Conservation (phyloP, 2,888 invertebrate genomes). For the Drosophila mimica region DNA sequence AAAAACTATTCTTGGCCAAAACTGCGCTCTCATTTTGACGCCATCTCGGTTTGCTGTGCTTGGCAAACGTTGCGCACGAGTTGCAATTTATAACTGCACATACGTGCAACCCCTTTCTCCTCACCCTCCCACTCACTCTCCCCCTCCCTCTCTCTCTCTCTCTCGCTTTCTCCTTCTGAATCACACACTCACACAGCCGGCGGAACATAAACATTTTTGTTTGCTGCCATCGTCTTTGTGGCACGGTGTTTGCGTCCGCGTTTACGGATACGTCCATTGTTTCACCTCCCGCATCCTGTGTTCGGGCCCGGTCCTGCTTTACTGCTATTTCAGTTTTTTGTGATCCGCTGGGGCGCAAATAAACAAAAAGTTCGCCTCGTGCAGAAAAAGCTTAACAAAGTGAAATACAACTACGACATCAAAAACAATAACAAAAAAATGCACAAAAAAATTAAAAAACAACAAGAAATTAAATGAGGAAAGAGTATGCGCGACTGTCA, state of each 20-base stretch:
- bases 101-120: conserved; percentile 47
- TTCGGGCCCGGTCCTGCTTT: conserved; percentile 13
- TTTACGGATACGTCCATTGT: conserved; percentile 24
- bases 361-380: conserved; percentile 70
- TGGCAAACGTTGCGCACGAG: conserved; percentile 65
- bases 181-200: conserved; percentile 21
- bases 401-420: conserved; percentile 65
- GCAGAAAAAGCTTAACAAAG: conserved; percentile 53
- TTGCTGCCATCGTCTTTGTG: conserved; percentile 65
- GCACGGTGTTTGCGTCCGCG: conserved; percentile 52
- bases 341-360: conserved; percentile 73
- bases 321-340: conserved; percentile 67
- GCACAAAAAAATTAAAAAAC: background rate
- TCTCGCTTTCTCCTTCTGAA: background rate
- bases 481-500: background rate
- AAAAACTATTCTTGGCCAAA: conserved; percentile 9
- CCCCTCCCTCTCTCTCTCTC: background rate
- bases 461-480: background rate
- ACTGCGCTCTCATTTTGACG: conserved; percentile 16
- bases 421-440: conserved; percentile 32
- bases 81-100: conserved; percentile 76
- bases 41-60: conserved; percentile 39
- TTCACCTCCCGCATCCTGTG: conserved; percentile 16
- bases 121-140: background rate
- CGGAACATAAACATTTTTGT: conserved; percentile 74